Evolutionary conservation across 2,888 invertebrate genomes (phyloP), one percentile per base, ranked within the genome.

Genomic region (Chelonus formosanus): DNA sequence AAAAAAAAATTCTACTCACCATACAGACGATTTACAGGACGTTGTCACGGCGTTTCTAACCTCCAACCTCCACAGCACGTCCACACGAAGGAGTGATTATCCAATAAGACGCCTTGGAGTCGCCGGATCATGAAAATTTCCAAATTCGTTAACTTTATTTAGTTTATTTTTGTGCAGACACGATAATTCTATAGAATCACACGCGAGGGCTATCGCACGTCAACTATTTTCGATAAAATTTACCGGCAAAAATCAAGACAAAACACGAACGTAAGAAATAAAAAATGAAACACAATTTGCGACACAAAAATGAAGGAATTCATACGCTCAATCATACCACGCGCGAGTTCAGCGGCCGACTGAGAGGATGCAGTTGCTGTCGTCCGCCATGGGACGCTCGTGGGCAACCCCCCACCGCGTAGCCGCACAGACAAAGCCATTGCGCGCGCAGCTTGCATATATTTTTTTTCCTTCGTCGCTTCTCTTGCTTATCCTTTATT

Each of bases 281-380:
- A 48, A 52, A 58, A 66, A 53, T 44, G 35, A 50, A 55, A 56
- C 57, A 47, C 5, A 61, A 44, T 8, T 50, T 45, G 56, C 59
- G 59, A 43, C 65, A 55, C 59, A 47, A 44, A 48, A 57, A 45
- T 63, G 66, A 69, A 58, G 62, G 54, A 66, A 65, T 67, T 65
- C 50, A 62, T 60, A 63, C 65, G 70, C 44, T 63, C 70, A 65
- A 77, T 71, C 72, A 73, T 71, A 78, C 78, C 74, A 78, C 81
- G 76, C 82, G 82, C 83, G 84, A 80, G 83, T 84, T 84, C 84
- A 84, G 82, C 84, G 84, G 82, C 84, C 84, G 83, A 73, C 73
- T 73, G 73, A 73, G 73, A 83, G 82, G 82, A 84, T 83, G 81
- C 83, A 82, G 78, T 81, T 77, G 80, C 77, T 75, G 76, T 76